Evolutionary conservation across 2,113 vertebrate genomes (phyloP), one percentile per base, ranked within the genome.

Genomic region (Phaethon lepturus): DNA sequence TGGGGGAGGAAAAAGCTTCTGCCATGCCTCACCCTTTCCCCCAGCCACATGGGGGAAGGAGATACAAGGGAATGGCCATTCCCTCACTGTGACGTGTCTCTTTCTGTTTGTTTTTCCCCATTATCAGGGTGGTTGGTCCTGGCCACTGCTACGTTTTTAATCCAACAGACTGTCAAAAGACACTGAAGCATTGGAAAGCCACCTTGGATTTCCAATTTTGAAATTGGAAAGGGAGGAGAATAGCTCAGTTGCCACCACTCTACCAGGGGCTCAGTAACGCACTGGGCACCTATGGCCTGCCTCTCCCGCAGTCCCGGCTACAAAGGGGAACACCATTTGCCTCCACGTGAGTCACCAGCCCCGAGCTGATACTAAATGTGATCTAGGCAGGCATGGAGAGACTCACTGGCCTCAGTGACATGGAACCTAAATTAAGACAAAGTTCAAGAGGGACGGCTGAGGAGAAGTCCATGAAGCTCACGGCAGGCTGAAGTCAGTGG

Each of bases 1-100:
- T 49, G 26, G 8, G 5, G 29, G 5, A 62, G 24, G 3, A 67
- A 23, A 75, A 77, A 73, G 1, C 20, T 90, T 31, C 53, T 50
- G 45, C 31, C 12, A 7, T 38, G 22, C 28, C 49, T 64, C 33
- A 28, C 15, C 52, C n/a, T 49, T n/a, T 58, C 16, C 29, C 69
- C 9, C 16, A 26, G 17, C 18, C 0, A 1, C 24, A 11, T 1
- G 7, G 38, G n/a, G 73, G 29, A 49, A 67, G 23, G 59, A 0
- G 0, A 16, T 23, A 10, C 6, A 45, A 7, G 7, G 33, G 45
- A 73, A 88, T 12, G 4, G 17, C 28, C 23, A 7, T 53, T 66
- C 18, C 17, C 16, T 38, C 33, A 10, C 42, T 9, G 5, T 4
- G 8, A 20, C 22, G 64, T 26, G 7, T 58, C 38, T 69, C 62